Evolutionary conservation across 2,888 invertebrate genomes (phyloP).

Genomic region (Tiphia femorata): DNA sequence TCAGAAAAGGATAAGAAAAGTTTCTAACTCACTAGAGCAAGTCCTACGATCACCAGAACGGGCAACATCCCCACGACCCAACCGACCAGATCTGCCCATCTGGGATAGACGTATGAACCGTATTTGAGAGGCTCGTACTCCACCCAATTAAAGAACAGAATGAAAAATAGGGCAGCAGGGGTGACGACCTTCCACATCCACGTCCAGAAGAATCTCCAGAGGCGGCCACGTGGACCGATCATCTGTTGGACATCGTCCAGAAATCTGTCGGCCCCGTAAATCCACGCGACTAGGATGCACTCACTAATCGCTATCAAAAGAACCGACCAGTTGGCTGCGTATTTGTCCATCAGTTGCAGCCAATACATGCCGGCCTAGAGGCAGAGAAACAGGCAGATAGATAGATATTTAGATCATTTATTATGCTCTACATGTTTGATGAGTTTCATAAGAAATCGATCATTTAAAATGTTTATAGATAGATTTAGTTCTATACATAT

Average conservation of each 20-base stretch:
- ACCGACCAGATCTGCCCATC: constrained; percentile 84
- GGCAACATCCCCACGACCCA: constrained; percentile 84
- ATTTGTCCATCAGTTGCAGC: constrained; percentile 83
- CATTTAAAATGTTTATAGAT: no score
- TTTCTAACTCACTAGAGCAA: constrained; percentile 55
- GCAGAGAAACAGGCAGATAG: not conserved
- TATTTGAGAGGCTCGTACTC: constrained; percentile 82
- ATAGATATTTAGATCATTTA: not conserved
- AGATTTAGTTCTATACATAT: no score
- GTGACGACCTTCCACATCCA: constrained; percentile 84
- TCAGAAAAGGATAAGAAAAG: no score
- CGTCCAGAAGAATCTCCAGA: constrained; percentile 80
- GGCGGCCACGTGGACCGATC: constrained; percentile 78
- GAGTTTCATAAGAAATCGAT: no score
- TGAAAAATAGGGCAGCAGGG: constrained; percentile 81
- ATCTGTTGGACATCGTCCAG: constrained; percentile 83
- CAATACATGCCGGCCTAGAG: constrained; percentile 84
- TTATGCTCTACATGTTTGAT: no score
- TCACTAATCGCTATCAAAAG: constrained; percentile 82
- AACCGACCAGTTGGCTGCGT: constrained; percentile 85
- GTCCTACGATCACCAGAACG: constrained; percentile 75
- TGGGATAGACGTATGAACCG: constrained; percentile 82
- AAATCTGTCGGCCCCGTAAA: constrained; percentile 86
- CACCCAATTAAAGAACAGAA: constrained; percentile 84
- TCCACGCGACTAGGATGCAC: constrained; percentile 84